These are phyloP conservation scores for Agonopterix heracliana DNA, from an alignment of 2,888 invertebrate genomes.

Conservation along the genomic window DNA sequence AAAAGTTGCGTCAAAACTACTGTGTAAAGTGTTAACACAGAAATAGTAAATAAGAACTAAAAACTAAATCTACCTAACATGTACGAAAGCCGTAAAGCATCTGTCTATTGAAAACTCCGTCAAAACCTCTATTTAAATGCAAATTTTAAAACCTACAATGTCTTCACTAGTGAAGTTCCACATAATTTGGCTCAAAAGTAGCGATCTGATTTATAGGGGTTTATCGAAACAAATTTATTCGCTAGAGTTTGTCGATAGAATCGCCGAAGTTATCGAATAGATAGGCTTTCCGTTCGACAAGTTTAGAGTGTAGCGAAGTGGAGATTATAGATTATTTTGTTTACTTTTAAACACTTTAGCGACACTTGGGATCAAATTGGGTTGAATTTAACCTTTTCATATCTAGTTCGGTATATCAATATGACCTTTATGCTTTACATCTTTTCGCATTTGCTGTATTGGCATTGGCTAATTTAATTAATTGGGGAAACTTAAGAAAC, in stretches of 20 bases:
- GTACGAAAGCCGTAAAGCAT: too few species aligned
- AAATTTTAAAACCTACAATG: conserved; percentile 18
- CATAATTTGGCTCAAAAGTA: conserved; percentile 19
- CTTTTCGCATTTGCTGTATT: too few species aligned
- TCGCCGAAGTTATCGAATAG: conserved; percentile 13
- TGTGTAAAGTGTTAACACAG: too few species aligned
- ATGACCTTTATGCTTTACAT: too few species aligned
- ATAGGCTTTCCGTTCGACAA: conserved; percentile 4
- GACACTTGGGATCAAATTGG: background rate
- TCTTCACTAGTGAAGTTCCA: conserved; percentile 12
- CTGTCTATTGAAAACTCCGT: too few species aligned
- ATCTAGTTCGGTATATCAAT: too few species aligned
- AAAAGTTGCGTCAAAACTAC: too few species aligned
- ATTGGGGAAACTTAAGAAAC: too few species aligned
- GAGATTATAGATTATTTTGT: conserved; percentile 3
- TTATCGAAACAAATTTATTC: conserved; percentile 26
- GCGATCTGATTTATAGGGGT: conserved; percentile 21
- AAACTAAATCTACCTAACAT: too few species aligned
- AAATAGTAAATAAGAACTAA: too few species aligned
- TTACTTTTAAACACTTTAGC: background rate
- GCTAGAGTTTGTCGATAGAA: conserved; percentile 17
- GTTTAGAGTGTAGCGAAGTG: conserved; percentile 3
- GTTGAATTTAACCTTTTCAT: background rate
- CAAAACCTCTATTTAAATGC: conserved; percentile 18
- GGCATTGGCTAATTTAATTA: too few species aligned